These are phyloP conservation scores for Eidolon dupreanum DNA, from an alignment of 2,797 vertebrate species.

Conservation along the genomic window DNA sequence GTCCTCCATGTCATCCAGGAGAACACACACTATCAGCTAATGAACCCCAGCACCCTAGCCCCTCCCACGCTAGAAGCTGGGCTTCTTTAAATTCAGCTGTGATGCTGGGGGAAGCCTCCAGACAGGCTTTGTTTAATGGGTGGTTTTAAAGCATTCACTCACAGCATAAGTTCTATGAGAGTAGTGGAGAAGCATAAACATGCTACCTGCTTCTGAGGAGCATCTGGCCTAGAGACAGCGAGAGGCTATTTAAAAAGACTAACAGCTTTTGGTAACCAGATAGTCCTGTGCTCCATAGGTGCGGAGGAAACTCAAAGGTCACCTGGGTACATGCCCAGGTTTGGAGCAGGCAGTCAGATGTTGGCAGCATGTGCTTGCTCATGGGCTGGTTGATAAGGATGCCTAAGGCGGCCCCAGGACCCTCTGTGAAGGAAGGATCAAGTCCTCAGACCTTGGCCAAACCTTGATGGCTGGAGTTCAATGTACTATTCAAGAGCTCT, in stretches of 20 bases:
- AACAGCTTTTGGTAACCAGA: not conserved
- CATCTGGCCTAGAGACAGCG: not conserved
- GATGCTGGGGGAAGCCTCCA: not conserved
- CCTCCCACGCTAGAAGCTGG: fast-evolving
- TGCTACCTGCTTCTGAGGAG: not conserved
- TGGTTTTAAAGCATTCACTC: not conserved
- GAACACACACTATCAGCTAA: not conserved
- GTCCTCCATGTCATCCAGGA: conserved; percentile 31
- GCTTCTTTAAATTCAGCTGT: conserved; percentile 28
- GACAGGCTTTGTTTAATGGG: conserved; percentile 28
- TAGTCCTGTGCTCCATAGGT: not conserved
- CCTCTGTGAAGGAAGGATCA: not conserved
- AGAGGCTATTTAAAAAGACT: not conserved
- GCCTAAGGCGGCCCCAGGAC: not conserved
- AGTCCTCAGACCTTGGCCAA: not conserved
- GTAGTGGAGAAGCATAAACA: not conserved
- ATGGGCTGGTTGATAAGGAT: not conserved
- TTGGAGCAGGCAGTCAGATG: not conserved
- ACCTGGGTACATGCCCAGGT: not conserved
- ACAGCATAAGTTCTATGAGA: not conserved
- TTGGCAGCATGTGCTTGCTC: not conserved
- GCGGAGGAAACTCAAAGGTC: not conserved
- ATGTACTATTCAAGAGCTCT: not conserved
- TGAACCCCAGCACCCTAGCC: not conserved
- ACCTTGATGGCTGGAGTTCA: not conserved